Percentiles rank a stretch among this genome's conserved stretches.
Evolutionary conservation across 1,140 invertebrate genomes (phyloP).

Genomic region (Gonioctena quinquepunctata): DNA sequence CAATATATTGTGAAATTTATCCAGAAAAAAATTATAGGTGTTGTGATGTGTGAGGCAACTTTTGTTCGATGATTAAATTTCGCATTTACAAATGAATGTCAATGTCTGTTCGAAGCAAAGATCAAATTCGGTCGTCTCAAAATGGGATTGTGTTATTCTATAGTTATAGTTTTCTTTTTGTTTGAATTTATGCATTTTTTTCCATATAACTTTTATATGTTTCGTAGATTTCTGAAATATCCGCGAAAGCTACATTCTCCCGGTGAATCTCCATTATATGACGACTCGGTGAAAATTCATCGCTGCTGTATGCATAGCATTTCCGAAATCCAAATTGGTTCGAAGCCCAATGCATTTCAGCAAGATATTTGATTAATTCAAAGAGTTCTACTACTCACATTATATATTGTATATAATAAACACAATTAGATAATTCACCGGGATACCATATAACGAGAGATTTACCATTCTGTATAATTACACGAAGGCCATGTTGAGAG

Average conservation of each 20-base stretch:
- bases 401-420: too few species aligned
- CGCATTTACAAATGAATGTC: background rate
- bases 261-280: background rate
- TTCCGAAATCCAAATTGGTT: too few species aligned
- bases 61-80: constrained; percentile 12
- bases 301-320: too few species aligned
- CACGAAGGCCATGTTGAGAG: background rate
- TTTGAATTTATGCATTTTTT: constrained; percentile 12
- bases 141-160: background rate
- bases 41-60: constrained; percentile 1
- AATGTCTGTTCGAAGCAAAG: background rate
- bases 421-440: too few species aligned
- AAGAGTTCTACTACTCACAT: too few species aligned
- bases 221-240: constrained; percentile 16
- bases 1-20: background rate
- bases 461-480: background rate
- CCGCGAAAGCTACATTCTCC: constrained; percentile 12
- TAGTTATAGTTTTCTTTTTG: constrained; percentile 19
- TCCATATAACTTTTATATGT: background rate
- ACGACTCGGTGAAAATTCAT: background rate
- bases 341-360: too few species aligned
- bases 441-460: background rate
- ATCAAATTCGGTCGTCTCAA: constrained; percentile 10
- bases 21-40: background rate
- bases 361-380: too few species aligned